Evolutionary conservation across 2,113 vertebrate species (phyloP), one percentile per base, ranked within the genome.

Genomic region (Sus scrofa): DNA sequence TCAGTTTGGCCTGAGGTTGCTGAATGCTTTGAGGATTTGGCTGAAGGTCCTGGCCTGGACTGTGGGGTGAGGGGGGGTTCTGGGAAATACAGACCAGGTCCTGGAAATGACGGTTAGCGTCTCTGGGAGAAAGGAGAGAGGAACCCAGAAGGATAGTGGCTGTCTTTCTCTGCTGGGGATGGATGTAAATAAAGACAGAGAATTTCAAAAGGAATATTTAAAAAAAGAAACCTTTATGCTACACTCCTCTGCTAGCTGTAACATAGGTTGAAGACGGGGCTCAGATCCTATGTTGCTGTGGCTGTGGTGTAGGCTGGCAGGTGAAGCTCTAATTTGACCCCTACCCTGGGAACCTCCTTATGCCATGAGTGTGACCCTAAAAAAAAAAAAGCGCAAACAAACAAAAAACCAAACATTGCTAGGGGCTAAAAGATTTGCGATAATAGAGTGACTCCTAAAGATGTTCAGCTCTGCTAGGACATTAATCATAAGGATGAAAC

Each of bases 91-190:
- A 52, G 37, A 95, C 44, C 65, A 77, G 60, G 65, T 88, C 30
- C 65, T 60, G 24, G 67, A 92, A 92, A 70, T 3, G 11, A 39
- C 37, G 6, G 32, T 15, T 44, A 91, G 73, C 30, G 89, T 94
- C 92, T 87, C 81, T 74, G 68, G 68, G 71, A 85, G 30, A 94
- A 70, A 92, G 34, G 62, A 70, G 74, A 89, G 58, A 52, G 15
- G 32, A 44, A 20, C 22, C 58, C 30, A 27, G 71, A 95, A 91
- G 86, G 34, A 78, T 14, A n/a, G 26, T 9, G 13, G 27, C 50
- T 11, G 18, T 24, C 26, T 77, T 91, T 94, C 62, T 95, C 50
- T 79, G 68, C 32, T 56, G 10, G 54, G 32, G 74, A 58, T 30
- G 30, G 22, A 39, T 39, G 34, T 60, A 65, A 96, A 77, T n/a